Evolutionary conservation across 2,113 vertebrate genomes (phyloP), one percentile per base, ranked within the genome.

Genomic region (Tragelaphus buxtoni): DNA sequence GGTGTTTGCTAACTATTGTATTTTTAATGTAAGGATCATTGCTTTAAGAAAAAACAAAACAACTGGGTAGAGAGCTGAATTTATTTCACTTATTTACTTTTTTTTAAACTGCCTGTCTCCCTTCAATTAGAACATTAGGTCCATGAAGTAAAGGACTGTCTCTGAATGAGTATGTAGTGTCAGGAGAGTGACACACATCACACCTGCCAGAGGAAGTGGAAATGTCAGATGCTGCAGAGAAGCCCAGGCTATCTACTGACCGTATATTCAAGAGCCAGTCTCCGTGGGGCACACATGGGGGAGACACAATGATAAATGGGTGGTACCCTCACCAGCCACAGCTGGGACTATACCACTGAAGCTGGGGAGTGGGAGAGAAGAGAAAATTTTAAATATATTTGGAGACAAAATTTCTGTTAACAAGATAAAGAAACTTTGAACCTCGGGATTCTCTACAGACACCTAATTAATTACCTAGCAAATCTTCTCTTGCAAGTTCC

Each of bases 401-500:
- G 97, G 96, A 98, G 97, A 98, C 9, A 98, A 94, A 94, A 97
- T 96, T 98, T 96, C 97, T 97, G 97, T 90, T 97, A 98, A 95
- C 55, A 94, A 97, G 96, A 96, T 74, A 97, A 35, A 98, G 94
- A 97, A 97, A 94, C 90, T 98, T 95, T 97, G 98, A 98, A 97
- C 39, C 96, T 98, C 88, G 98, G 97, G 96, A 98, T 96, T 98
- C 96, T 97, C 90, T 98, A 94, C 90, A 97, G 97, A 98, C 97
- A 98, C 88, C 97, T 98, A 97, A 98, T 98, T 98, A 98, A 98
- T 98, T 98, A 98, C 94, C 96, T 97, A 98, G 97, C 90, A 98
- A 98, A 98, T 98, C 97, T 96, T 96, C 97, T 97, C n/a, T 11
- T 83, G 13, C 97, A 98, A 98, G 98, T 98, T 98, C 86, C 96